These are phyloP conservation scores for Plutomurus gul DNA, from an alignment of 1,140 invertebrate genomes.

Conservation along the genomic window DNA sequence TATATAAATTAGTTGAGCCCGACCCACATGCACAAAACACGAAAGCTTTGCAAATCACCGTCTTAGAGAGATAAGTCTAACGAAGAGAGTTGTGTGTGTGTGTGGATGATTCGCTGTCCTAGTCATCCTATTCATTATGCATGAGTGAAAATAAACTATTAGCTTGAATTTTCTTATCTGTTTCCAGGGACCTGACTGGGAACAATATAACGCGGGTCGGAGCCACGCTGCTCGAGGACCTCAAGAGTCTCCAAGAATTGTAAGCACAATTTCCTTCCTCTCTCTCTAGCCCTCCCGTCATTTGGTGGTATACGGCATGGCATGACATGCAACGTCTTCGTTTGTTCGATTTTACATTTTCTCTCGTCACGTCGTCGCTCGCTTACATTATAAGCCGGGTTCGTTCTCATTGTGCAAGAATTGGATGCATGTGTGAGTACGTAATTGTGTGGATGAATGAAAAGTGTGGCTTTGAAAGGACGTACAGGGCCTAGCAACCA, in stretches of 20 bases:
- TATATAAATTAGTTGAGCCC: too few relatives aligned
- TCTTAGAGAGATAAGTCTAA: too few relatives aligned
- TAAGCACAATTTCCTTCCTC: conserved; percentile 42
- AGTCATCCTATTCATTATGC: too few relatives aligned
- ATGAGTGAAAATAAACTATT: background rate
- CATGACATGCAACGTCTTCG: background rate
- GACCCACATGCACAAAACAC: too few relatives aligned
- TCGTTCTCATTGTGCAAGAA: conserved; percentile 53
- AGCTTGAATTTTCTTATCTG: conserved; percentile 35
- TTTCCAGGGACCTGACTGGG: conserved; percentile 56
- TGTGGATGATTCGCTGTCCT: background rate
- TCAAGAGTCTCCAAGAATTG: conserved; percentile 56
- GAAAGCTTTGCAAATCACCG: too few relatives aligned
- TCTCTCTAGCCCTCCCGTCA: too few relatives aligned
- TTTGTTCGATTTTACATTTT: background rate
- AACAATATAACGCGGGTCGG: conserved; percentile 50
- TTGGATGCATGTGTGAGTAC: too few relatives aligned
- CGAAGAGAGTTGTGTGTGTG: too few relatives aligned
- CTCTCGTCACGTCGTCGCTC: too few relatives aligned
- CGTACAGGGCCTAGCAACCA: too few relatives aligned
- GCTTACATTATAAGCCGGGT: too few relatives aligned
- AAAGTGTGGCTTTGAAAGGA: background rate
- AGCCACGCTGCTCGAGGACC: background rate
- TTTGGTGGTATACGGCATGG: too few relatives aligned
- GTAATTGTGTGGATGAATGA: background rate